A percentile compares a stretch with the other conserved stretches of the same genome.
These are phyloP conservation scores for Actinostola sp. DNA, from an alignment of 92 coral and sea anemone genomes.

Conservation along the genomic window DNA sequence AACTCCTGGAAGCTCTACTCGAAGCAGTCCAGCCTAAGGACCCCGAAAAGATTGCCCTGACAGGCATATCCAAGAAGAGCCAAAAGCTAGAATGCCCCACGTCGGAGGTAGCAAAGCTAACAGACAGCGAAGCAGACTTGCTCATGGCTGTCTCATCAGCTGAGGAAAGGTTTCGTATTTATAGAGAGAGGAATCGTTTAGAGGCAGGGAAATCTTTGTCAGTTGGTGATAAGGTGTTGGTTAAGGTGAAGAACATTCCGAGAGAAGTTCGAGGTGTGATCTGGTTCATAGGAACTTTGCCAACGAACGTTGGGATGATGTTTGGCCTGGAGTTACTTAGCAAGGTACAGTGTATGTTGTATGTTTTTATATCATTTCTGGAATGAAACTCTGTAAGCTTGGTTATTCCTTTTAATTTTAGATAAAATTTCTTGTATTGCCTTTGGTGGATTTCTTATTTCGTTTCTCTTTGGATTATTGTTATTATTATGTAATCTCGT, in stretches of 20 bases:
- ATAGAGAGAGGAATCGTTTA: slow-evolving; percentile 54
- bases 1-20: slow-evolving; percentile 57
- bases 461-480: too few relatives aligned
- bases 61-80: slow-evolving; percentile 27
- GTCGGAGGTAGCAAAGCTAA: slow-evolving; percentile 22
- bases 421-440: too few relatives aligned
- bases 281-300: slow-evolving; percentile 69
- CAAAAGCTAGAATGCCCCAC: neutral
- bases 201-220: slow-evolving; percentile 24
- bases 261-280: slow-evolving; percentile 59
- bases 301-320: slow-evolving; percentile 53
- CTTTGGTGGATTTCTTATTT: too few relatives aligned
- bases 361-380: too few relatives aligned
- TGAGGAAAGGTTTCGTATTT: slow-evolving; percentile 46
- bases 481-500: too few relatives aligned
- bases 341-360: too few relatives aligned
- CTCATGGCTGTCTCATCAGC: slow-evolving; percentile 59
- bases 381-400: too few relatives aligned
- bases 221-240: slow-evolving; percentile 51
- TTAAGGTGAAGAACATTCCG: slow-evolving; percentile 38
- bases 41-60: slow-evolving; percentile 44
- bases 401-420: too few relatives aligned
- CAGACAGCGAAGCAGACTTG: slow-evolving; percentile 44
- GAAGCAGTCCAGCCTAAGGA: slow-evolving; percentile 66
- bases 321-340: slow-evolving; percentile 79